Evolutionary conservation across 2,888 invertebrate genomes (phyloP), one percentile per base, ranked within the genome.

Genomic region (Rhamnusium bicolor): DNA sequence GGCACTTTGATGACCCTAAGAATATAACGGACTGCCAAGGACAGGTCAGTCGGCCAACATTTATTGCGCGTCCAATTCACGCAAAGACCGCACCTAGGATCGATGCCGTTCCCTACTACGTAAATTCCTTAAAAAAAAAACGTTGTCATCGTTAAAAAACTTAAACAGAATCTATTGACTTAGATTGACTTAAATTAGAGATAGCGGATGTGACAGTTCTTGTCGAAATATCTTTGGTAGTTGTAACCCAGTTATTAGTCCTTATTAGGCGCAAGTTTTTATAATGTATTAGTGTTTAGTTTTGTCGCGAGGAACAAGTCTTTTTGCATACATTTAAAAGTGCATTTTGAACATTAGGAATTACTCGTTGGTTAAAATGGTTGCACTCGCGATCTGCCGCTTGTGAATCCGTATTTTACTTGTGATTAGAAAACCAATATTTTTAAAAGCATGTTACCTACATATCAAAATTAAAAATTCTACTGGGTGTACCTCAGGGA

Each of bases 1-100:
- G 69, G 75, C 56, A 71, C 65, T 32, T 16, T 29, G 58, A 70
- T 81, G 80, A 83, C 82, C 84, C 84, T 82, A 80, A 77, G 80
- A 76, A 78, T 79, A 80, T 86, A 86, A 87, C 86, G 86, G 86
- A 79, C 76, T 76, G 70, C 73, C 83, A 84, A 85, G 86, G 84
- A 84, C 83, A 85, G 86, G 87, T 86, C 85, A 86, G 84, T 87
- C 86, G 86, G 86, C 82, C 86, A 85, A 75, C 80, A 80, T 72
- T 82, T 81, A 80, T 79, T 80, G 73, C 75, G 76, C 76, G 79
- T 74, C 63, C 63, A 16, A 65, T 53, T 65, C 65, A 65, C 63
- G 63, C 56, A 46, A 46, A 70, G 56, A 58, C 71, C 71, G 40
- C 71, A 54, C 71, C 71, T 65, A 58, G 58, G 58, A 49, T 70